These are phyloP conservation scores for Halocaridina rubra DNA, from an alignment of 2,888 invertebrate genomes.

Conservation along the genomic window DNA sequence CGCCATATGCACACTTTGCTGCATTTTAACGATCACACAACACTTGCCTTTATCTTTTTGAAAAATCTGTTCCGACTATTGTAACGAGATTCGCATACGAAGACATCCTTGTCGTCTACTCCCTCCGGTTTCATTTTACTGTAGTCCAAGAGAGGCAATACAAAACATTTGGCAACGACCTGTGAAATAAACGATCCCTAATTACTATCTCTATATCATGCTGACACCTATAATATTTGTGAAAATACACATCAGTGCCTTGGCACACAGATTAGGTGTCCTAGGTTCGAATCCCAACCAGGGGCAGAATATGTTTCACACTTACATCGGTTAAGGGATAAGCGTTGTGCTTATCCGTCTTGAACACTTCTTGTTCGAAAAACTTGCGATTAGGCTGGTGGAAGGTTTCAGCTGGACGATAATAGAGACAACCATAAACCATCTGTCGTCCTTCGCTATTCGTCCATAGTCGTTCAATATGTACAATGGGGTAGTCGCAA, in stretches of 20 bases:
- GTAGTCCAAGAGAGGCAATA: conserved; percentile 94
- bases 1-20: too few relatives aligned
- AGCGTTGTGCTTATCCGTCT: conserved; percentile 88
- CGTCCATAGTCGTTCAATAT: conserved; percentile 90
- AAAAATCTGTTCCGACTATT: conserved; percentile 86
- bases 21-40: background rate
- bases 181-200: background rate
- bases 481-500: conserved; percentile 74
- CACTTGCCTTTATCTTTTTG: conserved; percentile 84
- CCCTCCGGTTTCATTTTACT: conserved; percentile 89
- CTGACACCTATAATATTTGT: too few relatives aligned
- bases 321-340: conserved; percentile 80
- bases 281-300: too few relatives aligned
- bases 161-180: conserved; percentile 88
- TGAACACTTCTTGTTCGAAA: conserved; percentile 95
- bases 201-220: too few relatives aligned
- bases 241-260: too few relatives aligned
- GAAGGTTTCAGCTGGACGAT: conserved; percentile 93
- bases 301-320: too few relatives aligned
- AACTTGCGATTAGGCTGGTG: conserved; percentile 96
- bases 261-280: too few relatives aligned
- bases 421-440: conserved; percentile 92
- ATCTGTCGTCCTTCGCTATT: conserved; percentile 85
- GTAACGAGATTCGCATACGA: conserved; percentile 96
- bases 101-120: conserved; percentile 91